Percentiles rank a stretch among this genome's conserved stretches.
These are phyloP conservation scores for Pollenia angustigena DNA, from an alignment of 2,888 invertebrate genomes.

Conservation along the genomic window DNA sequence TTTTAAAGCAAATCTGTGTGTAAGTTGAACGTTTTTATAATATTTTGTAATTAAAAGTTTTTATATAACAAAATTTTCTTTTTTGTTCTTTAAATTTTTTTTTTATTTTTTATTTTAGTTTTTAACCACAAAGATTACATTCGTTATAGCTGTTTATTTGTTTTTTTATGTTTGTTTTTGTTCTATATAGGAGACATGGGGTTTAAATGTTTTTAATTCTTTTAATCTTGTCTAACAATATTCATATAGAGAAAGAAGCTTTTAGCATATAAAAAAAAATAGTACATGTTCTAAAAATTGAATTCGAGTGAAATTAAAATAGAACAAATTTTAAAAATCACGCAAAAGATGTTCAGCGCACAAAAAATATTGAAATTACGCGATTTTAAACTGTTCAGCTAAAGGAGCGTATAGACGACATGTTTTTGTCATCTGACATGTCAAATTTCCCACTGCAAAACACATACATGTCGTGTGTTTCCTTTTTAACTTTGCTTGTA, in stretches of 20 bases:
- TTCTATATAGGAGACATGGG: constrained; percentile 57
- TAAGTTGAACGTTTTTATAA: constrained; percentile 19
- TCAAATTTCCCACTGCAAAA: too few relatives aligned
- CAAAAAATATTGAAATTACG: too few relatives aligned
- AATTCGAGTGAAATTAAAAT: too few relatives aligned
- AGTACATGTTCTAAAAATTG: neutral
- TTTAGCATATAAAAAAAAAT: constrained; percentile 48
- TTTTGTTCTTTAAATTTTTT: constrained; percentile 5
- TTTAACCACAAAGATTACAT: constrained; percentile 61
- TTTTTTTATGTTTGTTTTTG: too few relatives aligned
- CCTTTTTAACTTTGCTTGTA: too few relatives aligned
- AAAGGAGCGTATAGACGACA: too few relatives aligned
- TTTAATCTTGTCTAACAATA: constrained; percentile 53
- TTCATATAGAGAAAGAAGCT: constrained; percentile 52
- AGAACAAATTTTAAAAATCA: too few relatives aligned
- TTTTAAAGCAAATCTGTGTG: constrained; percentile 55
- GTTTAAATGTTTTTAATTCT: constrained; percentile 28
- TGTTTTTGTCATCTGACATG: too few relatives aligned
- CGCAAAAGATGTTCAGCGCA: too few relatives aligned
- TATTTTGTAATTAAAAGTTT: constrained; percentile 18
- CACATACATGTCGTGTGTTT: too few relatives aligned
- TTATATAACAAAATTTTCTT: constrained; percentile 46
- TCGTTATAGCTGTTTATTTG: constrained; percentile 34
- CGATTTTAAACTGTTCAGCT: too few relatives aligned
- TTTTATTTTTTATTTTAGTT: neutral